A percentile compares a stretch with the other conserved stretches of the same genome.
phyloP scores from a whole-genome alignment of 2,888 invertebrate species.

The Slavum lentiscoides region DNA sequence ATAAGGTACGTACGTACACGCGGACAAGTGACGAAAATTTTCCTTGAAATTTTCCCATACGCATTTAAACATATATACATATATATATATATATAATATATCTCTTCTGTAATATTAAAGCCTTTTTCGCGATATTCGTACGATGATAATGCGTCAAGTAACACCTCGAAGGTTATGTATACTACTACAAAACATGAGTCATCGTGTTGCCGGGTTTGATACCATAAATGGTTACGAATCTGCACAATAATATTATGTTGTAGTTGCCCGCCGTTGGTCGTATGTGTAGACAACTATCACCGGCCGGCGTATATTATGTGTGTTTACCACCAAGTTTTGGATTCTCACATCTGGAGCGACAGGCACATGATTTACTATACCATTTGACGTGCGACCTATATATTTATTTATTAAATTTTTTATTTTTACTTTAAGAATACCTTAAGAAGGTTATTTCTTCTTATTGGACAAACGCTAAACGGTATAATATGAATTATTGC shows the following conservation, averaged over 20 bases:
- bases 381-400: conserved; percentile 42
- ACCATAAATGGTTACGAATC: conserved; percentile 50
- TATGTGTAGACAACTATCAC: conserved; percentile 44
- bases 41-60: conserved; percentile 1
- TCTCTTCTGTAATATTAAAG: neutral
- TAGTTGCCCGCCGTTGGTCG: neutral
- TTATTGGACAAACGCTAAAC: neutral
- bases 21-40: neutral
- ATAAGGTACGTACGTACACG: neutral
- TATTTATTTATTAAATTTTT: conserved; percentile 24
- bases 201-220: conserved; percentile 43
- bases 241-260: conserved; percentile 43
- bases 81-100: neutral
- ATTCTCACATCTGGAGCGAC: conserved; percentile 48
- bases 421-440: conserved; percentile 11
- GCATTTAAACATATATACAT: neutral
- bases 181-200: conserved; percentile 45
- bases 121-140: neutral
- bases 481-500: neutral
- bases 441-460: conserved; percentile 30
- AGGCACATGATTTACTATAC: conserved; percentile 28
- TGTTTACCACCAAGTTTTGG: conserved; percentile 35
- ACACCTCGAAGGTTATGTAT: conserved; percentile 32
- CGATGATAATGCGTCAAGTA: conserved; percentile 26
- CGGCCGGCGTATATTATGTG: conserved; percentile 8